phyloP scores from a whole-genome alignment of 2,888 invertebrate species.

The Acheta domesticus region DNA sequence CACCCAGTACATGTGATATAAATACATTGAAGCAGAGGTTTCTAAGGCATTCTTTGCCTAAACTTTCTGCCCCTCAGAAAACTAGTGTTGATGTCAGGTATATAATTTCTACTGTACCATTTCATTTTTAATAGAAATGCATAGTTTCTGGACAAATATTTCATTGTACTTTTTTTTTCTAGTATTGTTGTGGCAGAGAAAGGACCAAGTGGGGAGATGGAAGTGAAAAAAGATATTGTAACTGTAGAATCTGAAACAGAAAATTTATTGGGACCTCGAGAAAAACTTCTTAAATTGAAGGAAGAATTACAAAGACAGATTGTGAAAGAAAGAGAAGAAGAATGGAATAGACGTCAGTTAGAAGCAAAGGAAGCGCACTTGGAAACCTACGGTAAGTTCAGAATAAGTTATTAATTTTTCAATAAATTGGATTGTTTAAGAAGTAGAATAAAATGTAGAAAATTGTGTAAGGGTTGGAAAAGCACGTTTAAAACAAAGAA shows the following conservation, averaged over 20 bases:
- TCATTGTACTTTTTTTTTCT: background rate
- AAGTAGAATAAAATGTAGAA: too few relatives aligned
- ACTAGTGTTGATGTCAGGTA: background rate
- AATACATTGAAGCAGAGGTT: constrained; percentile 68
- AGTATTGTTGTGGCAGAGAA: constrained; percentile 48
- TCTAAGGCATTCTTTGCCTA: constrained; percentile 59
- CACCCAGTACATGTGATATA: constrained; percentile 55
- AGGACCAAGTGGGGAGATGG: constrained; percentile 41
- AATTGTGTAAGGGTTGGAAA: too few relatives aligned
- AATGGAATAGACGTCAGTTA: constrained; percentile 64
- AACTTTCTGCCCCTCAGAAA: background rate
- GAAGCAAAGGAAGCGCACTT: constrained; percentile 46
- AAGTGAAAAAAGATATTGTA: constrained; percentile 47
- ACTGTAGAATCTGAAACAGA: constrained; percentile 42
- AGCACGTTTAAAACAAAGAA: too few relatives aligned
- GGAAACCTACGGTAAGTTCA: constrained; percentile 42
- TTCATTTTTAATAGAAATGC: background rate
- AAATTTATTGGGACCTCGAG: constrained; percentile 61
- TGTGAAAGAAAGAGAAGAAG: constrained; percentile 63
- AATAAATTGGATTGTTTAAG: background rate
- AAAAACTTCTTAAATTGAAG: constrained; percentile 65
- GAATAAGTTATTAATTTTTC: background rate
- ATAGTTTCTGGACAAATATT: too few relatives aligned
- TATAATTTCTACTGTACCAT: background rate
- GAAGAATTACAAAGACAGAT: constrained; percentile 69